Conservation (phyloP, 1,140 invertebrate genomes). For the Dendrolimus kikuchii region DNA sequence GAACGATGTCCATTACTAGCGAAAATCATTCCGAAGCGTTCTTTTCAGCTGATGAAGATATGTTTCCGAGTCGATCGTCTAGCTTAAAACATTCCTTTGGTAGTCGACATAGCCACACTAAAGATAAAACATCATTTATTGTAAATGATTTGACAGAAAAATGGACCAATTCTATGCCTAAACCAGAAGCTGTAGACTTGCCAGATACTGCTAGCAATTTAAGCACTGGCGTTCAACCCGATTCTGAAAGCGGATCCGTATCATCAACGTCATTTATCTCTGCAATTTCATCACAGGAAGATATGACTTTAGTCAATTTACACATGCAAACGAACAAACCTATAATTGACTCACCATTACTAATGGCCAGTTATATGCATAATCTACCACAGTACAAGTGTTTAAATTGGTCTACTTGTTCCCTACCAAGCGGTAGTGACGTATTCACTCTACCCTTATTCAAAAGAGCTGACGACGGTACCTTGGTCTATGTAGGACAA, state of each 20-base stretch:
- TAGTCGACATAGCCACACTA: constrained; percentile 59
- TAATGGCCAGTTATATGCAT: constrained; percentile 95
- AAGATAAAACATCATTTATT: constrained; percentile 50
- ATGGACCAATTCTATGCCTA: constrained; percentile 49
- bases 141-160: constrained; percentile 55
- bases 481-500: constrained; percentile 82
- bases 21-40: constrained; percentile 93
- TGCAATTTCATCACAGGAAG: constrained; percentile 94
- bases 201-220: constrained; percentile 61
- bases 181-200: constrained; percentile 39
- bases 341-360: constrained; percentile 91
- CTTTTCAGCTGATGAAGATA: constrained; percentile 92
- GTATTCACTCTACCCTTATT: constrained; percentile 84
- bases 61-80: constrained; percentile 76
- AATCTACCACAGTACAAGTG: constrained; percentile 91
- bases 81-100: constrained; percentile 77
- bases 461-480: constrained; percentile 81
- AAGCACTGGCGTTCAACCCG: constrained; percentile 56
- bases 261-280: constrained; percentile 93
- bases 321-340: constrained; percentile 96
- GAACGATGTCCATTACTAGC: constrained; percentile 89
- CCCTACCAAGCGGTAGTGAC: constrained; percentile 78
- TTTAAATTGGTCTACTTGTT: constrained; percentile 81
- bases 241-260: constrained; percentile 79
- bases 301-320: constrained; percentile 92